These are phyloP conservation scores for Dinothrombium tinctorium DNA, from an alignment of 1,140 invertebrate species.

Conservation along the genomic window DNA sequence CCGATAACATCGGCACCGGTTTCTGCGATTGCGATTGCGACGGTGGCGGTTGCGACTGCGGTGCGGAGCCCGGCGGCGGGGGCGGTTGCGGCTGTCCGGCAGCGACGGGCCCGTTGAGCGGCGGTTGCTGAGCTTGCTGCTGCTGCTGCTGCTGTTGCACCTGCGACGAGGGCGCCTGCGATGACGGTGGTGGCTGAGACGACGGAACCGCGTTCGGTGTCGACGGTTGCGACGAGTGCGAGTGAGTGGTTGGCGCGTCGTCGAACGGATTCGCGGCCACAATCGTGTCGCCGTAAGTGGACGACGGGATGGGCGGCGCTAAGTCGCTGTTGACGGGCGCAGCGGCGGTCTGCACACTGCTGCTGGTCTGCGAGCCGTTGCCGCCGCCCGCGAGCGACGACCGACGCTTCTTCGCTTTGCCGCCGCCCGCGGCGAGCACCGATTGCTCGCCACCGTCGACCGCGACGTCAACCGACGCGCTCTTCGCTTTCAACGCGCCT, in stretches of 20 bases:
- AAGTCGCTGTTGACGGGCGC: background rate
- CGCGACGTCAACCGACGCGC: too few relatives aligned
- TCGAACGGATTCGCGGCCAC: slow-evolving; percentile 86
- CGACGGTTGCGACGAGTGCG: too few relatives aligned
- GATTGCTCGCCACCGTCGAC: too few relatives aligned
- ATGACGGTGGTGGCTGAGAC: slow-evolving; percentile 5
- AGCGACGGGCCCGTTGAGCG: slow-evolving; percentile 14
- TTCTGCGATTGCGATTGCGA: slow-evolving; percentile 15
- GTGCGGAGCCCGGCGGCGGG: background rate
- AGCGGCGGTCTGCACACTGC: background rate
- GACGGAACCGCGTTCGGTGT: too few relatives aligned
- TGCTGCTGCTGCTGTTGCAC: slow-evolving; percentile 11
- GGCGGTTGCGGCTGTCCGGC: slow-evolving; percentile 15
- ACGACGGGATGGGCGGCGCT: slow-evolving; percentile 15
- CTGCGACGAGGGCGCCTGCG: slow-evolving; percentile 19
- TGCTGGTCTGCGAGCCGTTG: slow-evolving; percentile 1
- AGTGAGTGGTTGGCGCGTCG: too few relatives aligned
- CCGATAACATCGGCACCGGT: slow-evolving; percentile 15
- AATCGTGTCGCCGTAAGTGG: slow-evolving; percentile 66
- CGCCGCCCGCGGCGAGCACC: too few relatives aligned
- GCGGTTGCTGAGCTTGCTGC: slow-evolving; percentile 19
- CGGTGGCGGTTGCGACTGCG: slow-evolving; percentile 1
- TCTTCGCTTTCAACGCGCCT: too few relatives aligned
- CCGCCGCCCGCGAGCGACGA: background rate
- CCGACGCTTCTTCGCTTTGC: background rate